These are phyloP conservation scores for Barypeithes pellucidus DNA, from an alignment of 2,888 invertebrate genomes.

Conservation along the genomic window DNA sequence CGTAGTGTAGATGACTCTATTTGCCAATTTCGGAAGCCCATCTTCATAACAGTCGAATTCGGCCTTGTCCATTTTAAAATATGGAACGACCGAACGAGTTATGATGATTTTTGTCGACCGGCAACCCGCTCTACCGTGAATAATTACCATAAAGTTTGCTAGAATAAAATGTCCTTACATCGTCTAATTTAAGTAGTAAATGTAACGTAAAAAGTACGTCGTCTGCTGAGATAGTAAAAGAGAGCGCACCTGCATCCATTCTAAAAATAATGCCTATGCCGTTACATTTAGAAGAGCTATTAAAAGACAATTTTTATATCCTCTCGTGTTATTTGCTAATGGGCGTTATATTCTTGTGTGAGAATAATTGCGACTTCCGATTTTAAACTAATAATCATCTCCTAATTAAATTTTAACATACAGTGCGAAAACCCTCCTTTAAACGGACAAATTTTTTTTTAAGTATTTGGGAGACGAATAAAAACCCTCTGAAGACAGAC, in stretches of 20 bases:
- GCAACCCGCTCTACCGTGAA: slow-evolving; percentile 37
- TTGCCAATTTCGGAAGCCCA: no score
- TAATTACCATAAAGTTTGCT: slow-evolving; percentile 41
- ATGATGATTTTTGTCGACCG: slow-evolving; percentile 38
- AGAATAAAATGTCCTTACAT: slow-evolving; percentile 34
- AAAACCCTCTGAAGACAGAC: no score
- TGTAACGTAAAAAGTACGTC: slow-evolving; percentile 38
- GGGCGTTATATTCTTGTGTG: no score
- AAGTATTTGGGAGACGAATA: no score
- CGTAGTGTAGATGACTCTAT: no score
- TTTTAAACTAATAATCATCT: no score
- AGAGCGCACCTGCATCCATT: slow-evolving; percentile 39
- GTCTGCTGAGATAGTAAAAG: slow-evolving; percentile 33
- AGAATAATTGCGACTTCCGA: no score
- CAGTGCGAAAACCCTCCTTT: no score
- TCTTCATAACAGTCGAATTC: slow-evolving; percentile 31
- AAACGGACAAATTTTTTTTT: no score
- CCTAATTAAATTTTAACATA: no score
- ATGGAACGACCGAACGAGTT: slow-evolving; percentile 36
- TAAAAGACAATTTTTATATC: not conserved
- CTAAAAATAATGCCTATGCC: slow-evolving; percentile 20
- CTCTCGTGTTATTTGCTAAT: not conserved
- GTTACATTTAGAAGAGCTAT: not conserved
- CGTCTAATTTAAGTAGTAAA: slow-evolving; percentile 38
- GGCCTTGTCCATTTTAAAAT: slow-evolving; percentile 10